Evolutionary conservation across 2,113 vertebrate genomes (phyloP), one percentile per base, ranked within the genome.

Genomic region (Fregetta grallaria): DNA sequence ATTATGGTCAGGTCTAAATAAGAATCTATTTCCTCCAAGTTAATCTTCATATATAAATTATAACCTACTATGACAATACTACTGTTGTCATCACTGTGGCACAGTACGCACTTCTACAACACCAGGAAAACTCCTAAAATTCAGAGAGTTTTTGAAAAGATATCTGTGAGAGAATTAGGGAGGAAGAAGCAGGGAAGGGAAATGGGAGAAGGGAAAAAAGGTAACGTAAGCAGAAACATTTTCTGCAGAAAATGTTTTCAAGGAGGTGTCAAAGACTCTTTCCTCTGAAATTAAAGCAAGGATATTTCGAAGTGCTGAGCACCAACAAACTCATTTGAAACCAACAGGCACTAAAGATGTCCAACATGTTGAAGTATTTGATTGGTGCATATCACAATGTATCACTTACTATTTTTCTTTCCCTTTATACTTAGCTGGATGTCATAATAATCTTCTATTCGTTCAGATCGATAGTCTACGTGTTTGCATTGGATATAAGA

Each of bases 401-500:
- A 58, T 25, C 83, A 99, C 99, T 99, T 98, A 99, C 99, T 99
- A 72, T 99, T 99, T 98, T 99, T 99, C 98, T 99, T 99, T 98
- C 99, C 99, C 98, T 99, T 99, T 98, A 99, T 99, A 97, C 99
- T 99, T 92, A 99, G 99, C 96, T 99, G 99, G 97, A 99, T 99
- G 95, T 99, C 99, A 65, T 99, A 99, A 98, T 99, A 99, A 98
- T 99, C 99, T 98, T 99, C 99, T 99, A 99, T 99, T 96, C 99
- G 98, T 97, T 99, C 99, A 62, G 99, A 99, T 40, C 99, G 98
- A 96, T 99, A 99, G 98, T 99, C 99, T 88, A 99, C 99, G 6
- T 99, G 99, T 97, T 99, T 99, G 97, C 99, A 99, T 72, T 99
- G 99, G 97, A 99, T 99, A 29, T 99, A 99, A 47, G 99, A 99